Evolutionary conservation across 2,113 vertebrate species (phyloP).

Genomic region (zebrafish (Danio rerio)): GRCz12tu NC_133176.1:58033001-58033500

Average conservation of each 20-base stretch:
- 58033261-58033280: not conserved
- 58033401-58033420: not conserved
- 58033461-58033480: not conserved
- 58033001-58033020: not conserved
- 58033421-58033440: conserved; percentile 3
- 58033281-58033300: not conserved
- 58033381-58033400: conserved; percentile 32
- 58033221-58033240: not conserved
- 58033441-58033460: not conserved
- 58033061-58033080: conserved; percentile 7
- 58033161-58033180: not conserved
- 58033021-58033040: conserved; percentile 1
- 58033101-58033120: not conserved
- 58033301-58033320: not conserved
- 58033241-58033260: not conserved
- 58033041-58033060: no score
- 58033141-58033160: not conserved
- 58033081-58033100: not conserved
- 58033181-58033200: not conserved
- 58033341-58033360: not conserved
- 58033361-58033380: not conserved
- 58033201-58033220: not conserved
- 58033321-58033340: conserved; percentile 6
- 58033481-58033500: not conserved
- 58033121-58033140: not conserved